Base-by-base conservation (phyloP, 2,888 invertebrate species). In the Kuschelorhynchus macadamiae region DNA sequence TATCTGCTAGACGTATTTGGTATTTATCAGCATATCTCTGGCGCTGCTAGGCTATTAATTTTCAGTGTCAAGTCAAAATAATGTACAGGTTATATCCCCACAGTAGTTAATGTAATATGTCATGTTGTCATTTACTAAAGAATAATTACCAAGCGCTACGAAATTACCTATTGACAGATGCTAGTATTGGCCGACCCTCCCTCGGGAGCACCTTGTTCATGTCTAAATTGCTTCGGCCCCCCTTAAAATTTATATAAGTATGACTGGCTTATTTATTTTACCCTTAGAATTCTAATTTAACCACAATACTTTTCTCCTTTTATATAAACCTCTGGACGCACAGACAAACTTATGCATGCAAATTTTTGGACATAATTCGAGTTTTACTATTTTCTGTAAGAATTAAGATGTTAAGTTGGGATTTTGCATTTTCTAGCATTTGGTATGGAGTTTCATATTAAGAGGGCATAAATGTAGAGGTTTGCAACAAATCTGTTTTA, bases 81-180 rank as follows among this genome's bases (percentile, higher is more conserved):
- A 50, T 62, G 66, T 44, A 47, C 59, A 70, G 63, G 70, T 70
- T 66, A 65, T 49, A 64, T 65, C 73, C 73, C 72, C 71, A 72
- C 70, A 74, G 71, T 74, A 75, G 74, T 75, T 74, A 79, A 80
- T 80, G 79, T 79, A 81, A 80, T 80, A 81, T 81, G 81, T 82
- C 81, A 81, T 80, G 79, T 81, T 81, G 81, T 80, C 80, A 80
- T 81, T 80, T 78, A 77, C 75, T 75, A 78, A 81, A 81, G 81
- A 81, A 79, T 82, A 82, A 82, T 82, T 81, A 80, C 79, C 76
- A 75, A 47, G 42, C 78, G 78, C 75, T 76, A 72, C 76, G 74
- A 76, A 75, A 80, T 79, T 78, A 79, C 79, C 79, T 81, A 82
- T 81, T 81, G 82, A 81, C 82, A 82, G 80, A 82, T 82, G 81